A percentile compares a stretch with the other conserved stretches of the same genome.
phyloP scores from a whole-genome alignment of 2,113 vertebrate species.

The Gallinago undulata region DNA sequence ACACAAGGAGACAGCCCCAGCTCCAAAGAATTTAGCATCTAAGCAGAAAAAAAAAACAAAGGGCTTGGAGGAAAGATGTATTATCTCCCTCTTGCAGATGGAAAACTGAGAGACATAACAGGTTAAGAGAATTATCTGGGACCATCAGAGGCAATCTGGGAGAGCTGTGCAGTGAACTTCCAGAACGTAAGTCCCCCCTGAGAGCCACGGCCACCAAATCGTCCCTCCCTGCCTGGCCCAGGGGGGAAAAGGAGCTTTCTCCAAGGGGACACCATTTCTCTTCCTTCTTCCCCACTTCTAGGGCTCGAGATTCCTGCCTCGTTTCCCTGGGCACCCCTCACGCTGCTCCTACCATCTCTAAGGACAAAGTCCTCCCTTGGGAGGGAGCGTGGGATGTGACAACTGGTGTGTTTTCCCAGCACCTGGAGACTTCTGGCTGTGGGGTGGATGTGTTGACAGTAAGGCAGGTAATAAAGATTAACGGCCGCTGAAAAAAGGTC shows the following conservation, averaged over 20 bases:
- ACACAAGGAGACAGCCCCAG: not conserved
- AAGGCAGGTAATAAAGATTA: not conserved
- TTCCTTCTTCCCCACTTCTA: too few relatives aligned
- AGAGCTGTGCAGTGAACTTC: not conserved
- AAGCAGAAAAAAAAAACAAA: not conserved
- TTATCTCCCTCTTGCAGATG: not conserved
- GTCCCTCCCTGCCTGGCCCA: rapidly evolving
- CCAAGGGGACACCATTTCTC: rapidly evolving
- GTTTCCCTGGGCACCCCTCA: not conserved
- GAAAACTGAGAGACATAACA: not conserved
- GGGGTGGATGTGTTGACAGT: not conserved
- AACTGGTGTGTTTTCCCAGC: not conserved
- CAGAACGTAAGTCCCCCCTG: rapidly evolving
- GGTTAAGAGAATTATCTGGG: not conserved
- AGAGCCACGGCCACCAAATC: not conserved
- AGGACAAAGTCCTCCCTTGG: not conserved
- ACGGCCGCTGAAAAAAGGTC: not conserved
- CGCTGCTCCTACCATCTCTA: rapidly evolving
- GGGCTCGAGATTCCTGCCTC: rapidly evolving
- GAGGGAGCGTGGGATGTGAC: rapidly evolving
- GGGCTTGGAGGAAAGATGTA: not conserved
- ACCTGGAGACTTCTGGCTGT: rapidly evolving
- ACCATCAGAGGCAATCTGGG: too few relatives aligned
- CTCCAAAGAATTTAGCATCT: not conserved
- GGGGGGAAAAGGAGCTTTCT: not conserved